Percentiles rank a stretch among this genome's conserved stretches.
Evolutionary conservation across 2,113 vertebrate genomes (phyloP).

Genomic region (Alouatta palliata): DNA sequence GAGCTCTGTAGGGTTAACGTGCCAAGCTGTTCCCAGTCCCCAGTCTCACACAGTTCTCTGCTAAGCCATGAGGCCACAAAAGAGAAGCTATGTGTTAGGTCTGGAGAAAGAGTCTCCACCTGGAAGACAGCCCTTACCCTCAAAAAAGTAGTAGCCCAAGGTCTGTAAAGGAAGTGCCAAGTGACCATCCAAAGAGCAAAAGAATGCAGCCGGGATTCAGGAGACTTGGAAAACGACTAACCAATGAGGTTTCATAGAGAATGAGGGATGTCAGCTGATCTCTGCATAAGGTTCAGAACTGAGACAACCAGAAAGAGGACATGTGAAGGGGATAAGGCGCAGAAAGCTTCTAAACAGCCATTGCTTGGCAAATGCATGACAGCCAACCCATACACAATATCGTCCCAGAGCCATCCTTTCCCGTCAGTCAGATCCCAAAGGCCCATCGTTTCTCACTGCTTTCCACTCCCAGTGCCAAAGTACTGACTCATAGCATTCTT

Average conservation of each 20-base stretch:
- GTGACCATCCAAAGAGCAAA: neutral
- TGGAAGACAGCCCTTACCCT: no score
- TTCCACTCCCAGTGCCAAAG: constrained; percentile 6
- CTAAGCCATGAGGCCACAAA: neutral
- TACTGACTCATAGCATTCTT: constrained; percentile 45
- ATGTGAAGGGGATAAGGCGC: fast-evolving
- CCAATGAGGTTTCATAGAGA: neutral
- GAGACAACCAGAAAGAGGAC: neutral
- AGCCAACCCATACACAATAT: fast-evolving
- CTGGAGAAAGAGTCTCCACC: neutral
- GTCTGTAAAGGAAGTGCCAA: neutral
- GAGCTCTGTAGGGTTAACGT: neutral
- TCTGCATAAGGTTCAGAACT: neutral
- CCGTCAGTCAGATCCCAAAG: neutral
- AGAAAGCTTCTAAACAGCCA: neutral
- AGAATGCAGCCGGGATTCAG: neutral
- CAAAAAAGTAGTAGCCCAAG: neutral
- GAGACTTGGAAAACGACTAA: neutral
- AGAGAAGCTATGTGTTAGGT: no score
- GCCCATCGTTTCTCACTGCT: neutral
- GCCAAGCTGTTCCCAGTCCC: neutral
- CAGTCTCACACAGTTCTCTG: neutral
- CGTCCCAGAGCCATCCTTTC: neutral
- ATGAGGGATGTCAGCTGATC: neutral
- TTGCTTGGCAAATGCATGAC: neutral